Base-by-base conservation (phyloP, 2,797 vertebrate genomes). In the Botia almorhae region DNA sequence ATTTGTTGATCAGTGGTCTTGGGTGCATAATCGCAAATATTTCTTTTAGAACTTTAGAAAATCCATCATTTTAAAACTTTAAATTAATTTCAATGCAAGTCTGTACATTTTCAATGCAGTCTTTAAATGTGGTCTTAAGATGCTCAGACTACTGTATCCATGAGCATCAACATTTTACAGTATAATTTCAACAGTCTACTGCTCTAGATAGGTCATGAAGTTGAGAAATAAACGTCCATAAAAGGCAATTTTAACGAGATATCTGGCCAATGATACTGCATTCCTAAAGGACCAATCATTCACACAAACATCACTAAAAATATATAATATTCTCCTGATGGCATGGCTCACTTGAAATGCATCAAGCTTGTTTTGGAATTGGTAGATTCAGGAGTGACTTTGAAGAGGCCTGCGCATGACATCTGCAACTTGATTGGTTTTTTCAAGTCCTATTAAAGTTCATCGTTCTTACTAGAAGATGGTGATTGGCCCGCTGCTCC, bases 391-490 rank as follows among this genome's bases (percentile, higher is more conserved):
- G 61, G 46, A 74, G 69, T 71, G 65, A 80, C 39, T 67, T 76
- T 76, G 71, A 74, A 70, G 69, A 51, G 65, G 55, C 26, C 19
- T 74, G 60, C 12, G 7, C 23, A 14, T 75, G 60, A 48, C 26
- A 48, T 82, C 77, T 60, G 13, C 33, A 43, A 76, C 73, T 12
- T 65, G 76, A 46, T 69, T 60, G 76, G 60, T 82, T 46, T 55
- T 43, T 48, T 53, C 69, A 69, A 58, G 64, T 74, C 26, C 26
- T 56, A 48, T 85, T 61, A 87, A 82, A 87, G 83, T 72, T 82
- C 78, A 68, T 56, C 79, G 19, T 63, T 87, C 76, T 82, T 87
- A 73, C 33, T 82, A 68, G 77, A 73, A 16, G 84, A 23, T 33
- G 61, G 64, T 33, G 81, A 76, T 63, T 87, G 85, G 63, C 73